phyloP scores from a whole-genome alignment of 2,888 invertebrate genomes.

The Oscheius sp. region DNA sequence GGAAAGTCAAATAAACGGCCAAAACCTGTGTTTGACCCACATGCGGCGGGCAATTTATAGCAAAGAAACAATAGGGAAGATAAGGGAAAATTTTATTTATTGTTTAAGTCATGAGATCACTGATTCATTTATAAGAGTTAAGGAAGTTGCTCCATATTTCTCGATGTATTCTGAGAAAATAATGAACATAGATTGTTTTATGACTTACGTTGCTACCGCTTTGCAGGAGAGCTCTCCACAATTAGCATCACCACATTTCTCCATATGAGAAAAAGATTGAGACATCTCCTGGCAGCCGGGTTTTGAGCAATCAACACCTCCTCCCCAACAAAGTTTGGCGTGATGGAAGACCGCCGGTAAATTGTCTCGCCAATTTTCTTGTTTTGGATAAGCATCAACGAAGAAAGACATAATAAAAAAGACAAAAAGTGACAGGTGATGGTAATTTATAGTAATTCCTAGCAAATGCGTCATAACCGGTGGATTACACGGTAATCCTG shows the following conservation, averaged over 20 bases:
- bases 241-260: neutral
- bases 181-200: neutral
- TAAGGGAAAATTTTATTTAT: too few species aligned
- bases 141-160: neutral
- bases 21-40: too few species aligned
- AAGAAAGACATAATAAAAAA: neutral
- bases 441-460: neutral
- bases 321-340: neutral
- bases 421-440: neutral
- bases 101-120: too few species aligned
- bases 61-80: too few species aligned
- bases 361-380: neutral
- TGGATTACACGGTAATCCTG: neutral
- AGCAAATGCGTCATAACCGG: neutral
- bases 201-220: neutral
- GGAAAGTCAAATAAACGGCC: too few species aligned
- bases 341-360: neutral
- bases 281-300: conserved; percentile 1
- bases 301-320: neutral
- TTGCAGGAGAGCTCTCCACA: neutral
- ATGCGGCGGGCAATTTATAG: too few species aligned
- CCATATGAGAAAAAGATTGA: neutral
- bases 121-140: neutral
- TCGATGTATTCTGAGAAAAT: neutral
- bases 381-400: neutral